phyloP scores from a whole-genome alignment of 2,797 vertebrate species.

The Aldrovandia affinis region DNA sequence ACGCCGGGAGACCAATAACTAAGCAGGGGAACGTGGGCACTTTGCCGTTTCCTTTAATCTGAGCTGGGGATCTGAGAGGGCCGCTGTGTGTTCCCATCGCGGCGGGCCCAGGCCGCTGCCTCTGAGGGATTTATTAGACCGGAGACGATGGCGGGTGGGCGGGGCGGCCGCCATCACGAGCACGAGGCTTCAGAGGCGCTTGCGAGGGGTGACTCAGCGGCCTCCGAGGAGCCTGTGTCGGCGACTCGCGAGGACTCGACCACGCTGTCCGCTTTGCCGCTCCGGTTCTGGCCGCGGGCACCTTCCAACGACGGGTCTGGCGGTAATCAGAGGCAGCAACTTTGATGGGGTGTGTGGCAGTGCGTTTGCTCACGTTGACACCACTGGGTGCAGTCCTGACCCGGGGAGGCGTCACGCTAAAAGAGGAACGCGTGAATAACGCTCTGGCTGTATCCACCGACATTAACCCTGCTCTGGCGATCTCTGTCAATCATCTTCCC shows the following conservation, averaged over 20 bases:
- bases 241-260: background rate
- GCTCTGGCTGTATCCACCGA: background rate
- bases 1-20: background rate
- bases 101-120: background rate
- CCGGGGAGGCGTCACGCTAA: background rate
- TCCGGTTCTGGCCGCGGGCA: background rate
- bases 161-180: background rate
- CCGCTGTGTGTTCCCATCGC: background rate
- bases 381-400: background rate
- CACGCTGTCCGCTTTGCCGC: background rate
- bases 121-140: background rate
- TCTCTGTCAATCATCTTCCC: background rate
- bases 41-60: conserved; percentile 11
- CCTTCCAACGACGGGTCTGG: background rate
- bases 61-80: background rate
- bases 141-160: background rate
- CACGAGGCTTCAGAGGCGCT: background rate
- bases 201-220: background rate
- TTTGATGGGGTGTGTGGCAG: too few species aligned
- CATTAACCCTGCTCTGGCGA: background rate
- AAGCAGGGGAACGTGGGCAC: background rate
- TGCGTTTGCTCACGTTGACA: too few species aligned
- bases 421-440: background rate
- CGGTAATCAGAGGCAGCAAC: background rate
- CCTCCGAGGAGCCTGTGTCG: background rate